Evolutionary conservation across 2,888 invertebrate species (phyloP).

Genomic region (Busseola fusca): DNA sequence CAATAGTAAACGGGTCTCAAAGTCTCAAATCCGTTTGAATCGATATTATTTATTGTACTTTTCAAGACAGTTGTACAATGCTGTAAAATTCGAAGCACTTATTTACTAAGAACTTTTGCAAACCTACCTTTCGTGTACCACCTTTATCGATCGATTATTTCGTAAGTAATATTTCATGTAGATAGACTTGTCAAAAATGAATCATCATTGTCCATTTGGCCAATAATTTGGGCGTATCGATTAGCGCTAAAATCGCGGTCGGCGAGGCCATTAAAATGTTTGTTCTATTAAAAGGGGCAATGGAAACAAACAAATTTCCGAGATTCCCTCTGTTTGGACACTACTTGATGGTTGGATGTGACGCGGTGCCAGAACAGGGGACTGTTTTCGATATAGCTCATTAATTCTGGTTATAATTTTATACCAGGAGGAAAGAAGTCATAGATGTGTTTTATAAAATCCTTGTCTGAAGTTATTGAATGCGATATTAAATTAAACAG

Average conservation of each 20-base stretch:
- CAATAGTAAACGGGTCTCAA: neutral
- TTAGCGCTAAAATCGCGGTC: slow-evolving; percentile 59
- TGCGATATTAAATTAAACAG: too few relatives aligned
- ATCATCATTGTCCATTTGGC: slow-evolving; percentile 48
- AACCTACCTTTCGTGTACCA: neutral
- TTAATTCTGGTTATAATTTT: slow-evolving; percentile 21
- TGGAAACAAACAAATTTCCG: slow-evolving; percentile 76
- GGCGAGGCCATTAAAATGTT: slow-evolving; percentile 79
- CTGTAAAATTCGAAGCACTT: neutral
- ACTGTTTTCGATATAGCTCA: slow-evolving; percentile 37
- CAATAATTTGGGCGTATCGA: slow-evolving; percentile 60
- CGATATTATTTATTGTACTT: too few relatives aligned
- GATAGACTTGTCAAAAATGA: slow-evolving; percentile 39
- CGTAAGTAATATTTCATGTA: neutral
- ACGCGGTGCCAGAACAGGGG: slow-evolving; percentile 42
- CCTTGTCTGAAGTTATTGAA: neutral
- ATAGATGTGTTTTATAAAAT: neutral
- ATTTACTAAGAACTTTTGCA: neutral
- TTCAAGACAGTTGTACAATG: neutral
- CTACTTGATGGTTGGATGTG: slow-evolving; percentile 67
- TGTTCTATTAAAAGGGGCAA: slow-evolving; percentile 84
- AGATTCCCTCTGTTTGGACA: slow-evolving; percentile 75
- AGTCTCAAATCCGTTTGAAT: neutral
- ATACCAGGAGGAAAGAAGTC: neutral
- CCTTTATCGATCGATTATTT: neutral